Evolutionary conservation across 2,888 invertebrate genomes (phyloP).

Genomic region (Colostygia pectinataria): DNA sequence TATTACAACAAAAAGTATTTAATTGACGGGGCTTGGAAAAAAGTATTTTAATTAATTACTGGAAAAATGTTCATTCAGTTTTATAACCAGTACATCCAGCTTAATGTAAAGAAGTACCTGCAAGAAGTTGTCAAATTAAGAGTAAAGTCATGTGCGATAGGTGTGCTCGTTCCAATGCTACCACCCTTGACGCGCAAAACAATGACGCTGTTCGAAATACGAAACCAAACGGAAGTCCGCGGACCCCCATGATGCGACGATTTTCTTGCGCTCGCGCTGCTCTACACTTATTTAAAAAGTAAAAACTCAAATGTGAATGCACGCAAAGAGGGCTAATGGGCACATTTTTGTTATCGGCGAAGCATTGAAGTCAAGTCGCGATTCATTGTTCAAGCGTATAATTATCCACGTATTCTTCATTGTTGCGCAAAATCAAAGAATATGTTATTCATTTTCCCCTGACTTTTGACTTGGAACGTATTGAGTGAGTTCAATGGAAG

Average conservation of each 20-base stretch:
- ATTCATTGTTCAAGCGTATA: conserved; percentile 76
- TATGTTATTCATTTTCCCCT: conserved; percentile 76
- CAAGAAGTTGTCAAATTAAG: conserved; percentile 20
- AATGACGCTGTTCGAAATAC: conserved; percentile 63
- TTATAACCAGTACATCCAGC: conserved; percentile 4
- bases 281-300: conserved; percentile 43
- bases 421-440: conserved; percentile 78
- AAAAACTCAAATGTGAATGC: conserved; percentile 38
- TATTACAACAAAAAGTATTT: conserved; percentile 10
- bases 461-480: conserved; percentile 75
- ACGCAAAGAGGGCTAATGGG: conserved; percentile 65
- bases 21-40: conserved; percentile 3
- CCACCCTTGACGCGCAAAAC: conserved; percentile 68
- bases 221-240: conserved; percentile 78
- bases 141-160: conserved; percentile 22
- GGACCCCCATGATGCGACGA: conserved; percentile 74
- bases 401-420: conserved; percentile 74
- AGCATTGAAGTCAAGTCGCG: conserved; percentile 75
- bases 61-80: conserved; percentile 17
- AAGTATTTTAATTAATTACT: conserved; percentile 12
- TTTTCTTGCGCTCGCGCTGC: conserved; percentile 74
- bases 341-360: conserved; percentile 64
- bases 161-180: conserved; percentile 34
- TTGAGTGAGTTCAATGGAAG: conserved; percentile 67
- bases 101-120: conserved; percentile 5